phyloP scores from a whole-genome alignment of 1,140 invertebrate genomes.

The Steinernema khuongi region DNA sequence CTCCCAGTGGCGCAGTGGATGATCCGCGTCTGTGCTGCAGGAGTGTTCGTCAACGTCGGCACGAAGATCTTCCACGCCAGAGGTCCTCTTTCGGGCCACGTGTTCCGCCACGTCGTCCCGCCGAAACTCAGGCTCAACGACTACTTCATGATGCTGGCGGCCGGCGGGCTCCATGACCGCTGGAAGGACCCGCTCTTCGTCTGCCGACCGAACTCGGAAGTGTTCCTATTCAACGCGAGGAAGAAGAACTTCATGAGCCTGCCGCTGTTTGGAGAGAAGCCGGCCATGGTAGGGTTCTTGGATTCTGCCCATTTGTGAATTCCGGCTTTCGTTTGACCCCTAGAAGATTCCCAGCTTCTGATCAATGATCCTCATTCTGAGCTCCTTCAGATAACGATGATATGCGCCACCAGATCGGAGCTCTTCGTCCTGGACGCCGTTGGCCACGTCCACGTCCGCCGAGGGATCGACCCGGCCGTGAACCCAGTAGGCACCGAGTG shows the following conservation, averaged over 20 bases:
- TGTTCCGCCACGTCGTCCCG: constrained; percentile 28
- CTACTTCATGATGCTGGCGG: constrained; percentile 31
- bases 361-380: not conserved
- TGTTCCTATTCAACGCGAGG: constrained; percentile 34
- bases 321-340: no score
- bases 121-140: constrained; percentile 33
- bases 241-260: constrained; percentile 34
- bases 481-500: constrained; percentile 15
- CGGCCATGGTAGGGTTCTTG: not conserved
- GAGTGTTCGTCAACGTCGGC: constrained; percentile 35
- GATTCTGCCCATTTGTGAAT: no score
- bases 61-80: constrained; percentile 22
- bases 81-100: constrained; percentile 30
- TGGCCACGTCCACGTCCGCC: constrained; percentile 27
- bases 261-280: constrained; percentile 24
- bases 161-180: constrained; percentile 36
- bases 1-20: constrained; percentile 28
- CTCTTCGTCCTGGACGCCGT: constrained; percentile 32
- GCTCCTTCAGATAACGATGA: constrained; percentile 15
- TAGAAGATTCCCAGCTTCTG: not conserved
- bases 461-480: constrained; percentile 12
- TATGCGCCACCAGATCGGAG: constrained; percentile 15
- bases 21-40: constrained; percentile 26
- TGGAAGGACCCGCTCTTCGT: constrained; percentile 35
- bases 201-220: constrained; percentile 25